Evolutionary conservation across 2,797 vertebrate genomes (phyloP).

Genomic region (Chrosomus eos): DNA sequence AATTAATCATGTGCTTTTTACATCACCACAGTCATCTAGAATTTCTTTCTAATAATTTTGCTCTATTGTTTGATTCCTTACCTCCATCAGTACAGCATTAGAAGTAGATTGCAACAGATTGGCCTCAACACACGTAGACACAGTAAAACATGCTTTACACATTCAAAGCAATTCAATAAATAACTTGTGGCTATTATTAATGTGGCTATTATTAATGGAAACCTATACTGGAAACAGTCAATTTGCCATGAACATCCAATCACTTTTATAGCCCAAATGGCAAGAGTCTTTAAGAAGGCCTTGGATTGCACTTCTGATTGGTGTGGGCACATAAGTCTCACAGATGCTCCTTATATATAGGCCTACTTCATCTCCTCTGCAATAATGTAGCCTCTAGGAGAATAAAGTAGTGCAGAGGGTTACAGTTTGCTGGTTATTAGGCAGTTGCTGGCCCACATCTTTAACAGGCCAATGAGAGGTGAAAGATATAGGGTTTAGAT

Average conservation of each 20-base stretch:
- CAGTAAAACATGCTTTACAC: neutral
- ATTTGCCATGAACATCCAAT: conserved; percentile 13
- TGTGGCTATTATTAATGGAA: conserved; percentile 1
- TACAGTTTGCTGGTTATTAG: conserved; percentile 12
- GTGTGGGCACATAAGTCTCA: neutral
- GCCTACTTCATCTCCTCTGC: neutral
- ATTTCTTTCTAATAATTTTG: conserved; percentile 6
- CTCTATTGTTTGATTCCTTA: neutral
- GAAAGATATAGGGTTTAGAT: neutral
- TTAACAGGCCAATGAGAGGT: neutral
- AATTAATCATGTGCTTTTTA: conserved; percentile 28
- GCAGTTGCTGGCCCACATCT: neutral
- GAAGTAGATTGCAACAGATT: neutral
- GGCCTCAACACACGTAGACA: neutral
- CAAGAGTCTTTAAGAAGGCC: neutral
- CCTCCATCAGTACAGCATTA: neutral
- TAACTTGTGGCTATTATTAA: neutral
- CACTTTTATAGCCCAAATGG: conserved; percentile 11
- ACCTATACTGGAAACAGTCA: neutral
- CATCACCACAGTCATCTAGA: conserved; percentile 11
- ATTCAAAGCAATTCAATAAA: conserved; percentile 2
- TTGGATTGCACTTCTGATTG: neutral
- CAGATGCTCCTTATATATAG: conserved; percentile 1
- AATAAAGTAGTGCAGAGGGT: neutral
- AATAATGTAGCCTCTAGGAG: conserved; percentile 4